Evolutionary conservation across 1,140 invertebrate species (phyloP), one percentile per base, ranked within the genome.

Genomic region (Lordiphosa collinella): DNA sequence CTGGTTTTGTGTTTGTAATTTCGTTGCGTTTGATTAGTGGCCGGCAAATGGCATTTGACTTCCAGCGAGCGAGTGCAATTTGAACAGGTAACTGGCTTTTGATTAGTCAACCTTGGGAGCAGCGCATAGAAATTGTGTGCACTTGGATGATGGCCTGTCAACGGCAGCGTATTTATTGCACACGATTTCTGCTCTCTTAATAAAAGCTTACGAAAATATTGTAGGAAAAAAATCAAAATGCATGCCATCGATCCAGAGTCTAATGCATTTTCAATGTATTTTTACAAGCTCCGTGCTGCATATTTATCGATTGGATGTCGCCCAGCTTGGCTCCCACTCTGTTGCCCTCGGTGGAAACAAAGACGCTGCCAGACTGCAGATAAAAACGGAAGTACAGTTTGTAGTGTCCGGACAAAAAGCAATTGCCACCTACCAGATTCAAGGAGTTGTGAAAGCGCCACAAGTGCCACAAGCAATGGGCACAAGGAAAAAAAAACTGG

Each of bases 201-300:
- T 80, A 82, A 71, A 71, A 70, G 60, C 53, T 29, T 51, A 38
- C 58, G 46, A 60, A 56, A 60, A 47, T 31, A 43, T 34, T 16
- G 14, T 5, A 44, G 32, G 34, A 22, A 18, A 36, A 22, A 18
- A 50, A 76, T 82, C 70, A 60, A 82, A 63, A 80, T 79, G 54
- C 74, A 80, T 82, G 76, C 72, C 71, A 57, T 41, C 54, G 64
- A 55, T 58, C 49, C 35, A 71, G 59, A 52, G 66, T 80, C 76
- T 80, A 80, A 80, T 80, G 76, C 76, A 82, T 80, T 80, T 80
- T 82, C 76, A 82, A 80, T 82, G 76, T 80, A 80, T 76, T 80
- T 76, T 82, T 75, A 60, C 76, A 74, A 55, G 48, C 51, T 69
- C 55, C 73, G 75, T 64, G 53, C 66, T 71, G 76, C 70, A 80